Evolutionary conservation across 2,888 invertebrate genomes (phyloP).

Genomic region (Cephus rjabovi): DNA sequence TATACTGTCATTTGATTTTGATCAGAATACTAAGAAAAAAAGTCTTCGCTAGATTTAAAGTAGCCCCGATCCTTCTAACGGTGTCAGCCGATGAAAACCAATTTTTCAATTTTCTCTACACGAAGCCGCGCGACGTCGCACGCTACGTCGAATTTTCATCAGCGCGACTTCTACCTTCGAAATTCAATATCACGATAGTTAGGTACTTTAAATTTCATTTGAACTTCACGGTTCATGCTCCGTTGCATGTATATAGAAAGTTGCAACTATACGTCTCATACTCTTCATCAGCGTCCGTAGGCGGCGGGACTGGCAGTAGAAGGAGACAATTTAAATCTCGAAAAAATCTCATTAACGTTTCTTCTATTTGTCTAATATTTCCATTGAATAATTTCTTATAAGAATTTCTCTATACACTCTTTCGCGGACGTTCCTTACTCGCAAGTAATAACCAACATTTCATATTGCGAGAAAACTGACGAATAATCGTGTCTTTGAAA

Average conservation of each 20-base stretch:
- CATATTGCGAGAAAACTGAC: neutral
- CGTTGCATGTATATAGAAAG: conserved; percentile 33
- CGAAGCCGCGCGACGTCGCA: conserved; percentile 24
- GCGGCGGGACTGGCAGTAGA: neutral
- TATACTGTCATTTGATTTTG: neutral
- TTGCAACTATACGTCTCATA: neutral
- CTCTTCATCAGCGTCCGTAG: neutral
- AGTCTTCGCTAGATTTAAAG: conserved; percentile 13
- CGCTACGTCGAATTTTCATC: conserved; percentile 34
- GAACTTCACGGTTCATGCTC: conserved; percentile 42
- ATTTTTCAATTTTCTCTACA: conserved; percentile 45
- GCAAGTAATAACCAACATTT: neutral
- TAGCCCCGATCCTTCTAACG: conserved; percentile 23
- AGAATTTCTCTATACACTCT: neutral
- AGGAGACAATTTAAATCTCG: neutral
- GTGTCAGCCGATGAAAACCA: conserved; percentile 30
- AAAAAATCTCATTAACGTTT: neutral
- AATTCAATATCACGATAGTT: conserved; percentile 51
- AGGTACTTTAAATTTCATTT: conserved; percentile 46
- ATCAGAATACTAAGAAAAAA: neutral
- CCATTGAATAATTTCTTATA: neutral
- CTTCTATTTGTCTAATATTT: neutral
- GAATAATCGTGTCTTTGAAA: neutral
- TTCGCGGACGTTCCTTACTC: neutral
- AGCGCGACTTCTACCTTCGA: conserved; percentile 33